These are phyloP conservation scores for Bellardia pandia DNA, from an alignment of 2,888 invertebrate species.

Conservation along the genomic window DNA sequence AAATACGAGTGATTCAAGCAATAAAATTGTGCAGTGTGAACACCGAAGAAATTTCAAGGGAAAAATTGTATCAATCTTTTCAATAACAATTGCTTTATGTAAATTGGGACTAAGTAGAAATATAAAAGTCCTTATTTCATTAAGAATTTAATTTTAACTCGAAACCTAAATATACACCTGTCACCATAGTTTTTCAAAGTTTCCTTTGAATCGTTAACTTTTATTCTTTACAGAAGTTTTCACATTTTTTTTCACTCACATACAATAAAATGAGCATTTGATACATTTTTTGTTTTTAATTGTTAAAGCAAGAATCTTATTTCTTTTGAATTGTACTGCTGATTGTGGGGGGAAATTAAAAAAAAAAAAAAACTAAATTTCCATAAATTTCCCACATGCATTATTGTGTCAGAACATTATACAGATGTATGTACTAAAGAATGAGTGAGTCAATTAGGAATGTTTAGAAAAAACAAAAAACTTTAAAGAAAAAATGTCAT, in stretches of 20 bases:
- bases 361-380: neutral
- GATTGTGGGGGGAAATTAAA: neutral
- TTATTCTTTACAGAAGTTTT: neutral
- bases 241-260: neutral
- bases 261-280: neutral
- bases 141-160: neutral
- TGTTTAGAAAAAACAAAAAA: slow-evolving; percentile 50
- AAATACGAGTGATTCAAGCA: too few species aligned
- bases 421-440: neutral
- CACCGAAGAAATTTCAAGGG: too few species aligned
- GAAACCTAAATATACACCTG: neutral
- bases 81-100: too few species aligned
- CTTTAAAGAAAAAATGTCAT: slow-evolving; percentile 33
- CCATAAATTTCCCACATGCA: slow-evolving; percentile 67
- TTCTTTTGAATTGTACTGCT: slow-evolving; percentile 31
- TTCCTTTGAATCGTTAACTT: neutral
- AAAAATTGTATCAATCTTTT: too few species aligned
- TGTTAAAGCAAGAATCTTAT: slow-evolving; percentile 32
- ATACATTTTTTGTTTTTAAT: slow-evolving; percentile 5
- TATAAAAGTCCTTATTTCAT: too few species aligned
- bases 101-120: too few species aligned
- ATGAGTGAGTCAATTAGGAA: slow-evolving; percentile 60
- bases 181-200: neutral
- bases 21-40: too few species aligned
- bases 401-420: slow-evolving; percentile 59